Evolutionary conservation across 2,797 vertebrate genomes (phyloP), one percentile per base, ranked within the genome.

Genomic region (Amphiprion clarkii): DNA sequence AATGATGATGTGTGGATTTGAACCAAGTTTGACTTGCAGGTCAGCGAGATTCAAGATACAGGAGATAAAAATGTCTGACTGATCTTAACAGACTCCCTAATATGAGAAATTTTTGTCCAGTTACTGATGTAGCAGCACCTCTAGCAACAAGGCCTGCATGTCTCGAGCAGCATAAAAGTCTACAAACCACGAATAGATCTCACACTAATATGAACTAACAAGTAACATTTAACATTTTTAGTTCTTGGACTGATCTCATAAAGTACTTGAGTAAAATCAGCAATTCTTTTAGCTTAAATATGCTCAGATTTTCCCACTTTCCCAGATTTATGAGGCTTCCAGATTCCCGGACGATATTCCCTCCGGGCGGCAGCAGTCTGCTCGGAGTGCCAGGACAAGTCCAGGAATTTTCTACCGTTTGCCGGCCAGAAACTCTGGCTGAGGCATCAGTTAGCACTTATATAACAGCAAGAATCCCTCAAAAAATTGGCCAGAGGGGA

Each of bases 401-500:
- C 70, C 76, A 87, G 88, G 85, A 90, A 88, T 87, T 78, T 44
- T 86, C 70, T 40, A 64, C 51, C 71, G 80, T 25, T 57, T 17
- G 59, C 31, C n/a, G 48, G 80, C 82, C 76, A 81, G 73, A 82
- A 82, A 63, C 42, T 76, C 60, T 49, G 59, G 69, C 76, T 36
- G 48, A 78, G 56, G 36, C 60, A 67, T 54, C 14, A 3, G 49
- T 74, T 61, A 16, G 12, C 61, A 14, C 23, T 85, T 71, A 51
- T 57, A 70, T 71, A 87, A 83, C 68, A 65, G 53, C 8, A 76
- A 68, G 79, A 75, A 81, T 88, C 76, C 76, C 73, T 83, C 42
- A n/a, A 33, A 19, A 80, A 57, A 29, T 36, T 75, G 81, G 13
- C 64, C 19, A 5, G 27, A 65, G 27, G 62, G 48, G 46, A 82